Evolutionary conservation across 2,113 vertebrate species (phyloP).

Genomic region (Indicator maculatus): DNA sequence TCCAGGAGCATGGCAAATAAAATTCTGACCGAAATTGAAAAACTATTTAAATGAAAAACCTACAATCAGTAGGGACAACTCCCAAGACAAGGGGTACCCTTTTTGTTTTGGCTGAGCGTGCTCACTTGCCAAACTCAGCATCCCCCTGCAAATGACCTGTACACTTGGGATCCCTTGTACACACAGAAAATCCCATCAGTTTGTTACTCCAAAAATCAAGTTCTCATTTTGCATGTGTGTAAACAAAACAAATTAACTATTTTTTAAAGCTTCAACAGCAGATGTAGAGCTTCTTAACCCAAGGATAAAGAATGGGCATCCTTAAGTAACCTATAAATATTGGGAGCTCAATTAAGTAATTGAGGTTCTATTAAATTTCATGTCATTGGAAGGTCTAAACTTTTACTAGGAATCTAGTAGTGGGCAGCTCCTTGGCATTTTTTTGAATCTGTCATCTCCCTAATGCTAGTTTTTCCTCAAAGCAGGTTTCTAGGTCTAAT

Average conservation of each 20-base stretch:
- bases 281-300: background rate
- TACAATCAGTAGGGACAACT: background rate
- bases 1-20: background rate
- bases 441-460: background rate
- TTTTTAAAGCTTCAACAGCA: background rate
- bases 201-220: background rate
- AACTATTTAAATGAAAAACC: background rate
- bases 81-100: background rate
- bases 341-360: background rate
- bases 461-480: background rate
- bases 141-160: background rate
- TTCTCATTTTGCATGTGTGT: background rate
- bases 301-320: background rate
- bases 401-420: background rate
- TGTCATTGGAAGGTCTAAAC: background rate
- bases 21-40: background rate
- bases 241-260: background rate
- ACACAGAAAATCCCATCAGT: background rate
- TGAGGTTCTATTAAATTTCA: background rate
- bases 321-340: background rate
- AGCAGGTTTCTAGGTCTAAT: background rate
- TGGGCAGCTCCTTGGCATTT: background rate
- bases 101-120: background rate
- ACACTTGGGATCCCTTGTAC: background rate
- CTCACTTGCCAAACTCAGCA: background rate